Evolutionary conservation across 2,797 vertebrate species (phyloP), one percentile per base, ranked within the genome.

Genomic region (Rhinogobio ventralis): DNA sequence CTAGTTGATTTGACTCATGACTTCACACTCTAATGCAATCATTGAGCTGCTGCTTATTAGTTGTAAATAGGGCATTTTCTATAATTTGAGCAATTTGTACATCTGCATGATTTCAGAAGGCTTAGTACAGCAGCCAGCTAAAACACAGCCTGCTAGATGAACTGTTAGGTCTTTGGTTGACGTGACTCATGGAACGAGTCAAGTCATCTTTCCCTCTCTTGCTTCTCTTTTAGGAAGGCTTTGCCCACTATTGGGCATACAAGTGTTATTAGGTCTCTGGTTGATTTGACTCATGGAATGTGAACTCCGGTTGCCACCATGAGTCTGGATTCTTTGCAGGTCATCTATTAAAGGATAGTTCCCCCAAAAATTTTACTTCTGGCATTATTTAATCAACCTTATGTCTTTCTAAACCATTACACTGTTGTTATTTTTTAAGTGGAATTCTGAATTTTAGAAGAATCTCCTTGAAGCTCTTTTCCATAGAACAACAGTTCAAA

Each of bases 221-320:
- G 2, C 68, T 46, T 55, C n/a, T 82, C 51, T 46, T 53, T 67
- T 9, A 20, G 15, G 9, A 75, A 2, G 33, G 33, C 33, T 4
- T 4, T 36, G 8, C 49, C 4, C 19, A 49, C n/a, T 45, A 13
- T 49, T 82, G 20, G 30, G n/a, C 53, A 55, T n/a, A 69, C 60
- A 9, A 72, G n/a, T 33, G 7, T 30, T 64, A 45, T 72, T 42
- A 79, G 55, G 46, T 60, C 66, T 77, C 62, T 77, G 82, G 81
- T 76, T 78, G 28, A 82, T 82, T 82, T 86, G 46, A 84, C 73
- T 71, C 3, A 17, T 76, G 75, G 88, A 89, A 89, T 87, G 69
- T 81, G n/a, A 73, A 68, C 74, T 79, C 51, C 19, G 6, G 49
- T 71, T 62, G 30, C 51, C 51, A 72, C 45, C 17, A 1, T 36